A percentile compares a stretch with the other conserved stretches of the same genome.
phyloP scores from a whole-genome alignment of 2,888 invertebrate species.

The Drosophila phalerata region DNA sequence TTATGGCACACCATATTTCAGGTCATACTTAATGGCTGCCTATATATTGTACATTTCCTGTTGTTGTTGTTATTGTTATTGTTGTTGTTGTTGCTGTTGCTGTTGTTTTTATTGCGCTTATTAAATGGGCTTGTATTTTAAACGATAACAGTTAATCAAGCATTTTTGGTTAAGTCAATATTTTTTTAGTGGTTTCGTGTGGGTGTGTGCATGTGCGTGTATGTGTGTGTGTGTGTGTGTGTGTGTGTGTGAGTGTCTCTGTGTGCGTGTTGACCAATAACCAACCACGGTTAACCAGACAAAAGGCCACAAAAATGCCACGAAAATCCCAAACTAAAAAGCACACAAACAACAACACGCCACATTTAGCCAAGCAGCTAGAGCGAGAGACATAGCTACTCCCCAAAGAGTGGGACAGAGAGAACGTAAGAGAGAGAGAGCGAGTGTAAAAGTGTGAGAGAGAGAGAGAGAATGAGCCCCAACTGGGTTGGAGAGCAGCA shows the following conservation, averaged over 20 bases:
- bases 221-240: slow-evolving; percentile 6
- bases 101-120: slow-evolving; percentile 47
- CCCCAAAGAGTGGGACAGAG: slow-evolving; percentile 3
- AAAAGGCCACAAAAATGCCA: slow-evolving; percentile 85
- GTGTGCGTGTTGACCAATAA: slow-evolving; percentile 78
- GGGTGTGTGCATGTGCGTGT: slow-evolving; percentile 16
- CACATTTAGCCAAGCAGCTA: slow-evolving; percentile 27
- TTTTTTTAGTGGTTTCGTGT: slow-evolving; percentile 78
- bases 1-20: slow-evolving; percentile 38
- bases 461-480: slow-evolving; percentile 32
- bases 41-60: not conserved
- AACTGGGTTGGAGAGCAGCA: slow-evolving; percentile 46
- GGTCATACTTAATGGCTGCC: slow-evolving; percentile 27
- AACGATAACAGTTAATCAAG: slow-evolving; percentile 81
- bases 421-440: slow-evolving; percentile 10
- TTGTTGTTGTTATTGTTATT: slow-evolving; percentile 3
- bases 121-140: slow-evolving; percentile 67
- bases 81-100: slow-evolving; percentile 13
- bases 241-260: slow-evolving; percentile 28
- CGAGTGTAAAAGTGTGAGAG: slow-evolving; percentile 3
- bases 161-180: slow-evolving; percentile 81
- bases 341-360: slow-evolving; percentile 70
- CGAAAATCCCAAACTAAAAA: slow-evolving; percentile 85
- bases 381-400: slow-evolving; percentile 6
- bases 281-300: slow-evolving; percentile 85